Base-by-base conservation (phyloP, 2,888 invertebrate genomes). In the Apodemia zela region DNA sequence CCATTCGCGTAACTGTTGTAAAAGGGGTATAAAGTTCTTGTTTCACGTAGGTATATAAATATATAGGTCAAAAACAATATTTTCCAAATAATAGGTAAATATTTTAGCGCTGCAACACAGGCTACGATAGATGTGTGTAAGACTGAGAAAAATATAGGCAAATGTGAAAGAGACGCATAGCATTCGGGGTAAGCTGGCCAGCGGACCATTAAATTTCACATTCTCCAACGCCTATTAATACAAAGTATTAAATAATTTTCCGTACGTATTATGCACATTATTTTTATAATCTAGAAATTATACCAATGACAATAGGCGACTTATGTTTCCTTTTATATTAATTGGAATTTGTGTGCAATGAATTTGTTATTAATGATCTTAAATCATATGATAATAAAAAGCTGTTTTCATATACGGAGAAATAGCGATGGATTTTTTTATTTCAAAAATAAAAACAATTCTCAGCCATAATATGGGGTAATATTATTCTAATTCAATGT, bases 111-210 rank as follows among this genome's bases (percentile, higher is more conserved):
- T 72, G 80, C 82, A 82, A 87, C 84, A 87, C 83, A 71, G 63
- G 60, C 61, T 72, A 66, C 68, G 69, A 69, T 68, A 65, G 25
- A 58, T 62, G 51, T 72, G 68, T 63, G 87, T 71, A 69, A 70
- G 75, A 88, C 69, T 47, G 81, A 79, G 82, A 82, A 6, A 69
- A 73, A 70, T 59, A 66, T 70, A 80, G 60, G 61, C 65, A 45
- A 71, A 70, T 69, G 64, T 63, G 82, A 87, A 70, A 79, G 83
- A 80, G 88, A 84, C 29, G 73, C 75, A 65, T 35, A 54, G 71
- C 68, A 69, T 72, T 57, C 69, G 60, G 83, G 87, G 84, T 74
- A 75, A 78, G 80, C 88, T 91, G 84, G 89, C 89, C 89, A 80
- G 85, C 89, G 89, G 81, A 84, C 82, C 87, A 63, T 69, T 70